A percentile compares a stretch with the other conserved stretches of the same genome.
Conservation (phyloP, 2,797 vertebrate genomes). For the Leucoraja ocellata region DNA sequence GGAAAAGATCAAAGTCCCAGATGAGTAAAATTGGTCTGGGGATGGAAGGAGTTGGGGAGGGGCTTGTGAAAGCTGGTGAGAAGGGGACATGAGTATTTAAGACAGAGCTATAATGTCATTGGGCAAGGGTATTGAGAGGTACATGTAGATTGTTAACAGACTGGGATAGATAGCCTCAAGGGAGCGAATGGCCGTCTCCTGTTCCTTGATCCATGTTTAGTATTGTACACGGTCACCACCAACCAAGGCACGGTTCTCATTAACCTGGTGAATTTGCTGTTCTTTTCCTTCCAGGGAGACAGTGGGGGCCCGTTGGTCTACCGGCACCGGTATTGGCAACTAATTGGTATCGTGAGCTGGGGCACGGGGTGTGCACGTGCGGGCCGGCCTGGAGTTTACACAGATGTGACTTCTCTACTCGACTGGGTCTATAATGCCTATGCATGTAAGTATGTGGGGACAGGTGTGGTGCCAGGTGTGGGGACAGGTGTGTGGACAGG, state of each 20-base stretch:
- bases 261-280: not conserved
- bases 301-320: constrained; percentile 82
- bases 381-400: constrained; percentile 83
- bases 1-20: too few relatives aligned
- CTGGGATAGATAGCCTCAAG: not conserved
- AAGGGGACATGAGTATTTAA: not conserved
- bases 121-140: not conserved
- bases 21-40: too few relatives aligned
- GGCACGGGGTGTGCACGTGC: constrained; percentile 80
- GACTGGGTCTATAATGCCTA: constrained; percentile 80
- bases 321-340: constrained; percentile 71
- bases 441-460: constrained; percentile 65
- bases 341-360: constrained; percentile 85
- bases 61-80: too few relatives aligned
- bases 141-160: not conserved
- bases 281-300: constrained; percentile 68
- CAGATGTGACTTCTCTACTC: constrained; percentile 74
- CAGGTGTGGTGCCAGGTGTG: too few relatives aligned
- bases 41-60: too few relatives aligned
- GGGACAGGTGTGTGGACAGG: too few relatives aligned
- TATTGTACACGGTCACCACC: too few relatives aligned
- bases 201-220: not conserved
- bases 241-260: too few relatives aligned
- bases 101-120: not conserved
- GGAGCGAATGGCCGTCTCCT: not conserved